Base-by-base conservation (phyloP, 2,113 vertebrate species). In the Vidua chalybeata region DNA sequence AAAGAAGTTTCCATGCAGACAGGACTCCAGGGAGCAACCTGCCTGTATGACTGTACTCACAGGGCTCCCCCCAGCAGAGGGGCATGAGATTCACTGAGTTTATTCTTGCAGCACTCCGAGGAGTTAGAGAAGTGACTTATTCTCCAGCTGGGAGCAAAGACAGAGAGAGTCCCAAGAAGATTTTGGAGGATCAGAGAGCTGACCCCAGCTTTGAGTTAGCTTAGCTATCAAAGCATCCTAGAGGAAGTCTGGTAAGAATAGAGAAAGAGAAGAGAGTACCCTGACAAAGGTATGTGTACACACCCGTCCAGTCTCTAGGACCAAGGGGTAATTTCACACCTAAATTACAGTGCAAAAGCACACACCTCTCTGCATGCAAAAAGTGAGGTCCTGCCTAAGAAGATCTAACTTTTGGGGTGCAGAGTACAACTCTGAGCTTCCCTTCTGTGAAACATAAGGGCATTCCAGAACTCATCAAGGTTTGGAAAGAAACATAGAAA, bases 1-100 rank as follows among this genome's bases (percentile, higher is more conserved):
- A 79, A 74, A 74, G 62, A 96, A 73, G 61, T 41, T 78, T 73
- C 82, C 84, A 61, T 51, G 86, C 52, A 95, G 41, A 89, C 3
- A 95, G 68, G 78, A 73, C 71, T 87, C 76, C 77, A 93, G 63
- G 37, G 78, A 93, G 75, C 64, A 96, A 71, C n/a, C 84, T 74
- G 19, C 27, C 64, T 63, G 10, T 22, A 7, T 20, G 41, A 14
- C 19, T 21, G 11, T 14, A 10, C 41, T 88, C 55, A 55, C 1
- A 0, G 21, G 26, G 37, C 21, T 71, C 30, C 80, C 10, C n/a
- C 22, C 45, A 75, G 0, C 24, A 64, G 46, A 45, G 30, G 14
- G 18, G 15, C 43, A 71, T 24, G 35, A 88, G 13, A 28, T 51
- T 74, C 76, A 62, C 12, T 1, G 14, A 64, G 46, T 66, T 86